Conservation (phyloP, 2,113 vertebrate species). For the Notarius lentiginosus region DNA sequence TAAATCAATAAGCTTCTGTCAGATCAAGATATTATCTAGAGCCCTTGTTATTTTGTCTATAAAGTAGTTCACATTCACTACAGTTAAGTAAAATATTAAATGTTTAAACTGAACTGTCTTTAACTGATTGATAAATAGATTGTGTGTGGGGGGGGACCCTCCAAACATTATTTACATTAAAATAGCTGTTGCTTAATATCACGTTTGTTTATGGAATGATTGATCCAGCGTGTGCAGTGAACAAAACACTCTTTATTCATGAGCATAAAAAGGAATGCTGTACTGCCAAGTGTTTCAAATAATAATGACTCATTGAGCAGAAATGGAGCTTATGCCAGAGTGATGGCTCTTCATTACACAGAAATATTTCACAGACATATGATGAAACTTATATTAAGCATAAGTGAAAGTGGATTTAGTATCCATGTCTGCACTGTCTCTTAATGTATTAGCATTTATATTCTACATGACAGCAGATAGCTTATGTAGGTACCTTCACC, state of each 20-base stretch:
- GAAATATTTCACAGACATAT: slow-evolving; percentile 18
- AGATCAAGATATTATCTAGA: not conserved
- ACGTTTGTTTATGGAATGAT: not conserved
- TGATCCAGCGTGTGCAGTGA: not conserved
- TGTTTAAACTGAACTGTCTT: not conserved
- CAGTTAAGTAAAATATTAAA: not conserved
- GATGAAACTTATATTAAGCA: slow-evolving; percentile 17
- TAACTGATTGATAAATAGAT: not conserved
- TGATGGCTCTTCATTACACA: not conserved
- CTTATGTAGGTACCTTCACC: not conserved
- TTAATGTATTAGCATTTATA: not conserved
- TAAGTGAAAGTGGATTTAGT: slow-evolving; percentile 10
- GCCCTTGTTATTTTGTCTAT: not conserved
- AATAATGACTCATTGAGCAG: slow-evolving; percentile 5
- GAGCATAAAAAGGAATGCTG: not conserved
- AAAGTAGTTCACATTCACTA: not conserved
- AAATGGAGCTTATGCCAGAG: slow-evolving; percentile 3
- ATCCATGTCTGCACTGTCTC: not conserved
- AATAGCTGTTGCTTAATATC: not conserved
- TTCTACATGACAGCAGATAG: not conserved
- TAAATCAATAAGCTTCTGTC: not conserved
- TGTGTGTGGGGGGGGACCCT: not conserved
- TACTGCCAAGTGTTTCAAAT: not conserved
- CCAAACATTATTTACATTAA: not conserved
- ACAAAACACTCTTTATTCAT: not conserved